Base-by-base conservation (phyloP, 2,797 vertebrate genomes). In the Simalia tracyae region DNA sequence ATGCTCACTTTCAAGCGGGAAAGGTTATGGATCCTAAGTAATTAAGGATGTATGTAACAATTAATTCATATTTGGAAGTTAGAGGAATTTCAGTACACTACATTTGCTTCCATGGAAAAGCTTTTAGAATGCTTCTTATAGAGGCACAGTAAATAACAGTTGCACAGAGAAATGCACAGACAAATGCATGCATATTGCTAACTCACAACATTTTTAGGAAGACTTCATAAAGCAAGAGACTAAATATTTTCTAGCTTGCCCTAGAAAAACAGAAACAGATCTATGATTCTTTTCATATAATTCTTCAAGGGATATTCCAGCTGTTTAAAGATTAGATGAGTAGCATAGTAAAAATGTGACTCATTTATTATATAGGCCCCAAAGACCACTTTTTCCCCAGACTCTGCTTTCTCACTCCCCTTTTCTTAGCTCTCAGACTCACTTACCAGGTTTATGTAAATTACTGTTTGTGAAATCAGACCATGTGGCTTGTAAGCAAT, bases 71-170 rank as follows among this genome's bases (percentile, higher is more conserved):
- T 76, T 42, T 57, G 31, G 59, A 84, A 63, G 5, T 26, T 28
- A 66, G 14, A 19, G 24, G 42, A 12, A 76, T 12, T 60, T 81
- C 66, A 57, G 10, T 63, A 24, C 5, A n/a, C 26, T 54, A 46
- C 46, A 22, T 31, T n/a, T 92, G 31, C 31, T 59, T 89, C 72
- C 56, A 57, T 17, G 5, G 31, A 60, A 36, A 46, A 84, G 46
- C 59, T 42, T 88, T 92, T 87, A 17, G 28, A 87, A 66, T 92
- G 22, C 85, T 89, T 86, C 36, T 60, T 54, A 86, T 54, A 22
- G 64, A 72, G 57, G 22, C 19, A 61, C 54, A 63, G 86, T 81
- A 81, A 36, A 63, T 24, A 24, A 81, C 4, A 36, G 19, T 81
- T 81, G 72, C 42, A 46, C 36, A 42, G 36, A 46, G 22, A 46